Conservation (phyloP, 2,113 vertebrate genomes). For the Pterocles orientalis region DNA sequence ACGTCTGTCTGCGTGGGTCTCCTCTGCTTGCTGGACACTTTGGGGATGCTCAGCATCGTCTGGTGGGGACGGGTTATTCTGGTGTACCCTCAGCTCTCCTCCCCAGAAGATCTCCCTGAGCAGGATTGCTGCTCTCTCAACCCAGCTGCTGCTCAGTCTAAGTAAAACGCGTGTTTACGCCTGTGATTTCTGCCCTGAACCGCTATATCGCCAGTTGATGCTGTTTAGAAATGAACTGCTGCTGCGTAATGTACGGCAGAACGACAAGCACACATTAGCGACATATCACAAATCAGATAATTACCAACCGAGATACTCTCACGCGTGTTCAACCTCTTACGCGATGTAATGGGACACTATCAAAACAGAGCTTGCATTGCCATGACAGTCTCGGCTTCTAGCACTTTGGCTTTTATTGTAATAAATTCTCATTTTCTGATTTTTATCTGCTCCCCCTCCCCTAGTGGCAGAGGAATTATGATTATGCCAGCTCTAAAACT, state of each 20-base stretch:
- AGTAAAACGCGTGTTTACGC: background rate
- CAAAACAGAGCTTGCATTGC: conserved; percentile 30
- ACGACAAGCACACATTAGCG: conserved; percentile 58
- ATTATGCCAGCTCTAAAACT: conserved; percentile 33
- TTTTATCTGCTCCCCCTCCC: conserved; percentile 49
- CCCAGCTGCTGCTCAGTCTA: background rate
- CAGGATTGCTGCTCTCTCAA: background rate
- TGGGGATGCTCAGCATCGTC: background rate
- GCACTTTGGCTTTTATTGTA: conserved; percentile 48
- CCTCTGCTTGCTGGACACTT: background rate
- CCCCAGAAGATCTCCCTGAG: background rate
- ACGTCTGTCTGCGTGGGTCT: background rate
- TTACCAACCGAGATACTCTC: conserved; percentile 24
- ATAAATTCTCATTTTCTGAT: conserved; percentile 70
- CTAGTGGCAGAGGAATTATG: background rate
- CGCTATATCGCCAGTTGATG: background rate
- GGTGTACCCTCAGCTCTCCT: background rate
- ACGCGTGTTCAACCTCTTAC: background rate
- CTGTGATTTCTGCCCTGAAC: conserved; percentile 15
- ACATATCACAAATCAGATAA: conserved; percentile 63
- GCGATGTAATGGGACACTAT: conserved; percentile 34
- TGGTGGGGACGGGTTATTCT: background rate
- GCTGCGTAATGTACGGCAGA: conserved; percentile 14
- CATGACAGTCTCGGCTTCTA: conserved; percentile 42
- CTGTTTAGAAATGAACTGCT: conserved; percentile 42